Conservation (phyloP, 2,113 vertebrate species). For the Paedocypris sp. region DNA sequence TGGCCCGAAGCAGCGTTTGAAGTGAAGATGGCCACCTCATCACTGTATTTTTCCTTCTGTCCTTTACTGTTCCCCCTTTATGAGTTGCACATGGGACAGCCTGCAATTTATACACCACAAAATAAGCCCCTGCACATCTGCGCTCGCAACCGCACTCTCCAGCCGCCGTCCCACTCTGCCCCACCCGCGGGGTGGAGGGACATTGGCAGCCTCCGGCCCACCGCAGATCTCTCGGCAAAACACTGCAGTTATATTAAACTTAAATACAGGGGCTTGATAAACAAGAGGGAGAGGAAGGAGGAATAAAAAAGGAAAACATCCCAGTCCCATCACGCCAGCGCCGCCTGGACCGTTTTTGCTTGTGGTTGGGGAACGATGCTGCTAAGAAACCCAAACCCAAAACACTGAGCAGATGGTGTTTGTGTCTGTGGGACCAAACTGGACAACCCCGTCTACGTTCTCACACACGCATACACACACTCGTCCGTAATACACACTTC, state of each 20-base stretch:
- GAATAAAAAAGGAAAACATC: constrained; percentile 43
- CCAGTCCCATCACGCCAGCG: constrained; percentile 58
- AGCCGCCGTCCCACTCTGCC: constrained; percentile 53
- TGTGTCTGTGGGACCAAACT: constrained; percentile 17
- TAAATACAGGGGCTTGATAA: constrained; percentile 80
- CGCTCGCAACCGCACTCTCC: constrained; percentile 61
- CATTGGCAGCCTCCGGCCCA: constrained; percentile 66
- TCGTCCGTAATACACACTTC: background rate
- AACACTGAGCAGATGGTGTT: constrained; percentile 64
- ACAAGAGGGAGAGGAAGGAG: constrained; percentile 58
- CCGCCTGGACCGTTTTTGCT: constrained; percentile 61
- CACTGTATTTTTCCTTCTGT: constrained; percentile 62
- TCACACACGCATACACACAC: background rate
- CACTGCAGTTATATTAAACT: constrained; percentile 73
- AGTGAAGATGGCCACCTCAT: constrained; percentile 65
- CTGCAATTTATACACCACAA: constrained; percentile 69
- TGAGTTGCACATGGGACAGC: constrained; percentile 59
- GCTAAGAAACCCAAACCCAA: constrained; percentile 57
- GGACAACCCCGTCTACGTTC: constrained; percentile 14
- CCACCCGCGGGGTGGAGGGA: constrained; percentile 65
- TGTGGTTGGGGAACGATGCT: constrained; percentile 52
- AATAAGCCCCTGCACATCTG: constrained; percentile 69
- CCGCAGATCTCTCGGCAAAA: constrained; percentile 69
- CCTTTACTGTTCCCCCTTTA: constrained; percentile 67
- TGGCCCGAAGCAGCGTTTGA: constrained; percentile 51